phyloP scores from a whole-genome alignment of 2,797 vertebrate species.

The Sebastes nivosus region DNA sequence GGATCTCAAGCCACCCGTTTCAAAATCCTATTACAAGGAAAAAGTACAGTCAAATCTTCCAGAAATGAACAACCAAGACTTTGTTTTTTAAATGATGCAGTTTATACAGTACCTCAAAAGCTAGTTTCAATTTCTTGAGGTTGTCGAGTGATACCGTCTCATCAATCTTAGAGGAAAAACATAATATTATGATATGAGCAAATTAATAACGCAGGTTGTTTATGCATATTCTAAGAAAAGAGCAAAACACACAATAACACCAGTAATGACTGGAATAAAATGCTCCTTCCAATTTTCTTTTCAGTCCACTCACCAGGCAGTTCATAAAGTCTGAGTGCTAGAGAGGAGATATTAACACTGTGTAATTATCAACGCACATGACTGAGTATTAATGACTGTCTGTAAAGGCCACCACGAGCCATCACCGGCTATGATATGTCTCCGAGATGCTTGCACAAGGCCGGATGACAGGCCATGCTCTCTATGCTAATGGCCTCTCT shows the following conservation, averaged over 20 bases:
- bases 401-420: conserved; percentile 12
- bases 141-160: conserved; percentile 78
- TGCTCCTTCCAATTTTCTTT: neutral
- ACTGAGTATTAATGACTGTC: conserved; percentile 22
- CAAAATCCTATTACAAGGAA: conserved; percentile 70
- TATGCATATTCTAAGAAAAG: neutral
- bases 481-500: conserved; percentile 40
- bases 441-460: conserved; percentile 6
- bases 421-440: neutral
- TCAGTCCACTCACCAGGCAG: conserved; percentile 63
- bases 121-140: conserved; percentile 75
- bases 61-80: neutral
- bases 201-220: neutral
- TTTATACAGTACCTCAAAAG: conserved; percentile 80
- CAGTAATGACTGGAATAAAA: neutral
- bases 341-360: conserved; percentile 9
- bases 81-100: neutral
- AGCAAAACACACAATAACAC: neutral
- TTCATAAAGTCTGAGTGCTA: conserved; percentile 63
- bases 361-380: conserved; percentile 39
- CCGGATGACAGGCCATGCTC: conserved; percentile 31
- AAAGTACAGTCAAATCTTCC: conserved; percentile 17
- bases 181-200: neutral
- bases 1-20: conserved; percentile 66
- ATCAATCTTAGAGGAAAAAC: conserved; percentile 67